phyloP scores from a whole-genome alignment of 1,140 invertebrate genomes.

The Lucilia cuprina region DNA sequence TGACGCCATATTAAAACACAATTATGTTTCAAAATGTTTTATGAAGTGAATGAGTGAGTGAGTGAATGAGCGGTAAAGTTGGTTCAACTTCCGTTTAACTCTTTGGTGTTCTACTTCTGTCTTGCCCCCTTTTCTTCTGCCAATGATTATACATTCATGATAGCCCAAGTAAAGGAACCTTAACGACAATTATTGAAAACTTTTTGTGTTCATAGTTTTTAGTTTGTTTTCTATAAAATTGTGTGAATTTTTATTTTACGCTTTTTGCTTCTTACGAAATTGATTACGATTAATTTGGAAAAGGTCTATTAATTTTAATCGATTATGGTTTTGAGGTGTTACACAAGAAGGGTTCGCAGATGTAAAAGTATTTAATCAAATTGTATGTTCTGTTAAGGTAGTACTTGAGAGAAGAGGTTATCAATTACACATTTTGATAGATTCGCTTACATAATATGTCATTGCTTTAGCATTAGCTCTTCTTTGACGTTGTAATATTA shows the following conservation, averaged over 20 bases:
- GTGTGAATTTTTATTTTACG: constrained; percentile 6
- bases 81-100: constrained; percentile 29
- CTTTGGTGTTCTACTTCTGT: background rate
- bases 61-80: background rate
- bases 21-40: constrained; percentile 38
- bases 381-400: background rate
- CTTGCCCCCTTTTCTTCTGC: background rate
- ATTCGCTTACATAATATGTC: background rate
- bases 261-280: background rate
- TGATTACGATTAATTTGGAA: background rate
- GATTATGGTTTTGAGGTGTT: background rate
- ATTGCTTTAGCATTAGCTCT: no score
- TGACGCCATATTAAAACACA: constrained; percentile 35
- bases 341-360: background rate
- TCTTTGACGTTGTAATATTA: no score
- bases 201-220: background rate
- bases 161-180: background rate
- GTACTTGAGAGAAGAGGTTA: background rate
- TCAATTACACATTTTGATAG: background rate
- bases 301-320: constrained; percentile 4
- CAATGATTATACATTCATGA: background rate
- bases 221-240: background rate
- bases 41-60: background rate
- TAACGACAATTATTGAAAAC: constrained; percentile 11
- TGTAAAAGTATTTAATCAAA: background rate